Percentiles rank a stretch among this genome's conserved stretches.
Conservation (phyloP, 2,797 vertebrate genomes). For the Tragopan temminckii region DNA sequence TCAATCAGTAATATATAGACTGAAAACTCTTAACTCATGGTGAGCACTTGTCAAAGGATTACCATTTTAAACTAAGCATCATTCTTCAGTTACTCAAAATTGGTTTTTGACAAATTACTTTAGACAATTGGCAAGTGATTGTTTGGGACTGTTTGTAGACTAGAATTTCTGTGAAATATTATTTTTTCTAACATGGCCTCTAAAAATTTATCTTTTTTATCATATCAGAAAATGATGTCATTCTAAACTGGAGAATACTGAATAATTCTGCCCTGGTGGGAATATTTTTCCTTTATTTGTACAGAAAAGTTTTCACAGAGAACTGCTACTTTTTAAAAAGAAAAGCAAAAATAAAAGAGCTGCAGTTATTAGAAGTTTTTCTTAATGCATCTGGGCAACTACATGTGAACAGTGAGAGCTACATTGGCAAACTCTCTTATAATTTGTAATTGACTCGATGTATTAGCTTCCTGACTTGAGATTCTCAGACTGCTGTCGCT, state of each 20-base stretch:
- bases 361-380: background rate
- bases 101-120: background rate
- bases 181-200: background rate
- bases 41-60: background rate
- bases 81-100: background rate
- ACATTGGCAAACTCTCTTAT: background rate
- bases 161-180: background rate
- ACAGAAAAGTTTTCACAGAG: background rate
- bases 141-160: background rate
- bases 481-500: background rate
- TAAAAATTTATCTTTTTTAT: background rate
- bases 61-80: background rate
- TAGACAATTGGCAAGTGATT: background rate
- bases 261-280: background rate
- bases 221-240: background rate
- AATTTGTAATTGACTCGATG: background rate
- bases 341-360: background rate
- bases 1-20: background rate
- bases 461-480: background rate
- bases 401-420: background rate
- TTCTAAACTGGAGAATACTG: background rate
- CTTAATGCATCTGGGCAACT: background rate
- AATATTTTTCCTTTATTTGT: background rate
- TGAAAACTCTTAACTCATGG: background rate
- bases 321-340: background rate